phyloP scores from a whole-genome alignment of 2,888 invertebrate genomes.

The Torymus auratus region DNA sequence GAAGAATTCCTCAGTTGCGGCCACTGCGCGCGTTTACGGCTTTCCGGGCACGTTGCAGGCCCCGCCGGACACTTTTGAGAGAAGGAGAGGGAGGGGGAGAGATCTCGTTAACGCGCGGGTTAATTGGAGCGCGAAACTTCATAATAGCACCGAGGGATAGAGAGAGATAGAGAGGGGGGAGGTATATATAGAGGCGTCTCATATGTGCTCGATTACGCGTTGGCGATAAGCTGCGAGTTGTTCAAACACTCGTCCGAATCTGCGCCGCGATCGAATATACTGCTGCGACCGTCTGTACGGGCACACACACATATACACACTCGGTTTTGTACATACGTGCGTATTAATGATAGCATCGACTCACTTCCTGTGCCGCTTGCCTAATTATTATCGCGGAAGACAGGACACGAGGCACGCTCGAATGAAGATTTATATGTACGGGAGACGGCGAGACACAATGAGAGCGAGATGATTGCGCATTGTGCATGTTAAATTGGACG shows the following conservation, averaged over 20 bases:
- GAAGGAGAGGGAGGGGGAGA: not conserved
- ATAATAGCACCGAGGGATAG: not conserved
- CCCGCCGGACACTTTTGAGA: no score
- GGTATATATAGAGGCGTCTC: not conserved
- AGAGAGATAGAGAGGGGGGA: no score
- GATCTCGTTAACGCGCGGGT: conserved; percentile 28
- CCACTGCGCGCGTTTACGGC: no score
- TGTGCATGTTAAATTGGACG: conserved; percentile 24
- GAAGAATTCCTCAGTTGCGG: not conserved
- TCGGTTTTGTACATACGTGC: not conserved
- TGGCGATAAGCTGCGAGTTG: not conserved
- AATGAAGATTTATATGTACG: conserved; percentile 31
- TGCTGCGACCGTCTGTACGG: no score
- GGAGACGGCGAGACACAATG: conserved; percentile 1
- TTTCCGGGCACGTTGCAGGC: no score
- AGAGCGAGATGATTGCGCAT: conserved; percentile 28
- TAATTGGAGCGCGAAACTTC: conserved; percentile 38
- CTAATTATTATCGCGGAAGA: conserved; percentile 18
- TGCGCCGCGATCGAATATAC: not conserved
- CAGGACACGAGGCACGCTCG: not conserved
- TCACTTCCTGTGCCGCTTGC: not conserved
- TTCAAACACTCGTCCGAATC: conserved; percentile 19
- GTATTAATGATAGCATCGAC: conserved; percentile 28
- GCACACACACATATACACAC: no score
- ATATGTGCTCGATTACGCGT: conserved; percentile 21